A percentile compares a stretch with the other conserved stretches of the same genome.
Conservation (phyloP, 1,140 invertebrate genomes). For the Periplaneta americana region DNA sequence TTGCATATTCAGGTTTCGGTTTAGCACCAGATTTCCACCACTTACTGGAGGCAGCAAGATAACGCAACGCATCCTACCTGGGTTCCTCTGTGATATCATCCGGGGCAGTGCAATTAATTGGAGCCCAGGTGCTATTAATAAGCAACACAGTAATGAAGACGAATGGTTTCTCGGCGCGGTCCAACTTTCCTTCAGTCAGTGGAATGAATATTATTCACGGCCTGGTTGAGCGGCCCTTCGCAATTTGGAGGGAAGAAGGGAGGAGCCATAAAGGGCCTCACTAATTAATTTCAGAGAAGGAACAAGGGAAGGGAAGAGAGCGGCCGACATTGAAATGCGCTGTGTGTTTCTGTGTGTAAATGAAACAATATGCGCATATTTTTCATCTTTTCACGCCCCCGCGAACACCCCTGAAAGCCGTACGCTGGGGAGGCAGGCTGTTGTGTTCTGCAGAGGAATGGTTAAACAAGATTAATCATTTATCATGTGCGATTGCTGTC, state of each 20-base stretch:
- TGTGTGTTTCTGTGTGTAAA: neutral
- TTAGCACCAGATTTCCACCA: too few relatives aligned
- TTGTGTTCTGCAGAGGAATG: neutral
- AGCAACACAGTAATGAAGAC: neutral
- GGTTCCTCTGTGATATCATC: too few relatives aligned
- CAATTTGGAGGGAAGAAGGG: neutral
- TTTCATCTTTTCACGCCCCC: neutral
- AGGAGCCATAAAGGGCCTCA: slow-evolving; percentile 4
- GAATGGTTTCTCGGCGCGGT: neutral
- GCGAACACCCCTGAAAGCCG: neutral
- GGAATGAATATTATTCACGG: slow-evolving; percentile 14
- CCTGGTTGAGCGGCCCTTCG: neutral
- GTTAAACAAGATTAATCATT: neutral
- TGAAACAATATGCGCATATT: slow-evolving; percentile 1
- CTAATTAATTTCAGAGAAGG: slow-evolving; percentile 18
- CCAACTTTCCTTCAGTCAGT: neutral
- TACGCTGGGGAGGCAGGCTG: neutral
- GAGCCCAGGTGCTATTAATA: neutral
- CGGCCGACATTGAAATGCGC: neutral
- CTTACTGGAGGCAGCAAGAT: too few relatives aligned
- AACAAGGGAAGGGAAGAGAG: neutral
- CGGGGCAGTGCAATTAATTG: neutral
- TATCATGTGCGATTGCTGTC: neutral
- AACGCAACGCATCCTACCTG: too few relatives aligned
- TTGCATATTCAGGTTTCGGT: too few relatives aligned